phyloP scores from a whole-genome alignment of 2,113 vertebrate species.

The Rynchops niger region DNA sequence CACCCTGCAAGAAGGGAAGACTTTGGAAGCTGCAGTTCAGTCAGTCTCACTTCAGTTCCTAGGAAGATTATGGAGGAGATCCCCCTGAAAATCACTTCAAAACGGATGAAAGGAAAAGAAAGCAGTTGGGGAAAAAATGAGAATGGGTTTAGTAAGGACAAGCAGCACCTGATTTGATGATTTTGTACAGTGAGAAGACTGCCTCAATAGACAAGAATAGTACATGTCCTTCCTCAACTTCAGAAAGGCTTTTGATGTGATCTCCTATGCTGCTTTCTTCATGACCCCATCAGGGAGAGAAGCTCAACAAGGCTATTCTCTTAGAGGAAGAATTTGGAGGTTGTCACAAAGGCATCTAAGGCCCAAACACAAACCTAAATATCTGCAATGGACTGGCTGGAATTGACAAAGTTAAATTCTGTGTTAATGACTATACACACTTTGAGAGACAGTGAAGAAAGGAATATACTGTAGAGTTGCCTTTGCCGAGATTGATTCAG shows the following conservation, averaged over 20 bases:
- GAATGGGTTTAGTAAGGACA: not conserved
- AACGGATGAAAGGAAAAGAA: not conserved
- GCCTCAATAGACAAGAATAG: not conserved
- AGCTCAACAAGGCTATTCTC: not conserved
- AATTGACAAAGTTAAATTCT: not conserved
- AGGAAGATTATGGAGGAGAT: not conserved
- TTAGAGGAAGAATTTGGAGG: not conserved
- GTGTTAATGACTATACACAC: not conserved
- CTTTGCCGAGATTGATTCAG: not conserved
- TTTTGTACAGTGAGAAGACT: not conserved
- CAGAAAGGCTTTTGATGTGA: not conserved
- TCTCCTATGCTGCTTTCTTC: not conserved
- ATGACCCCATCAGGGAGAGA: fast-evolving
- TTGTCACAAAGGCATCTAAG: not conserved
- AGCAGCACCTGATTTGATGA: not conserved
- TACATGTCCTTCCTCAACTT: not conserved
- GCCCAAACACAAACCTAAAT: not conserved
- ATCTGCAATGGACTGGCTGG: not conserved
- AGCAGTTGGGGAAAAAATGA: not conserved
- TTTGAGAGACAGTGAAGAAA: not conserved
- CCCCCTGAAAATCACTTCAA: not conserved
- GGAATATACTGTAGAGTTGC: not conserved
- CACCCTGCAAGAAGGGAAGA: not conserved
- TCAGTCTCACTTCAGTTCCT: not conserved
- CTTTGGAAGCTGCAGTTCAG: not conserved